Evolutionary conservation across 2,797 vertebrate species (phyloP).

Genomic region (Spinibarbus caldwelli): DNA sequence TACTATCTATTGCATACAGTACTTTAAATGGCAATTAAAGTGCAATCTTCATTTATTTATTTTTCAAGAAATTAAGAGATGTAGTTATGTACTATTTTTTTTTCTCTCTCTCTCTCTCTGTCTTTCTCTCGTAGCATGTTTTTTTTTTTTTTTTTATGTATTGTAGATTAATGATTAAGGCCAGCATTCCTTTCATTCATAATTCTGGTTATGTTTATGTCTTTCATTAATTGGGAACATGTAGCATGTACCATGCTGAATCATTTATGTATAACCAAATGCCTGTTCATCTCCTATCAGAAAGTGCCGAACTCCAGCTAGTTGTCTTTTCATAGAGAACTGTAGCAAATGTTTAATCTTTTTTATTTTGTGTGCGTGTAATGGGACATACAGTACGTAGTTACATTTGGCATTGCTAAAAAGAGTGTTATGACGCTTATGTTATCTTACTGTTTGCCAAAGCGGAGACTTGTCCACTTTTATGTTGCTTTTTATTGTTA

Average conservation of each 20-base stretch:
- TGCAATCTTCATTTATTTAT: conserved; percentile 99
- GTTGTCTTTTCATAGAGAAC: conserved; percentile 88
- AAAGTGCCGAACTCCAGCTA: conserved; percentile 83
- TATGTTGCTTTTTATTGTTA: conserved; percentile 58
- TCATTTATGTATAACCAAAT: conserved; percentile 91
- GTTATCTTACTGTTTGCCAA: conserved; percentile 85
- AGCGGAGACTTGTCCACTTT: conserved; percentile 81
- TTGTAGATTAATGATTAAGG: conserved; percentile 91
- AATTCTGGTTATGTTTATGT: conserved; percentile 70
- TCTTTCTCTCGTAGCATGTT: conserved; percentile 88
- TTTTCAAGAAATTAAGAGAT: conserved; percentile 93
- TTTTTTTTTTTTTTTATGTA: conserved; percentile 84
- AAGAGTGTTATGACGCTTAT: conserved; percentile 86
- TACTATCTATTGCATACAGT: conserved; percentile 99
- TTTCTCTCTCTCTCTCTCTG: not conserved
- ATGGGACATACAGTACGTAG: conserved; percentile 78
- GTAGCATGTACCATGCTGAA: conserved; percentile 87
- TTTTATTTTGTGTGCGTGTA: conserved; percentile 77
- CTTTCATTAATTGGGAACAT: conserved; percentile 86
- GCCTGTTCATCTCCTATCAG: conserved; percentile 82
- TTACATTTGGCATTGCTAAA: conserved; percentile 85
- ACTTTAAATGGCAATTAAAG: conserved; percentile 99
- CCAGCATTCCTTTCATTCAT: conserved; percentile 93
- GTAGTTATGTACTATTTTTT: conserved; percentile 96
- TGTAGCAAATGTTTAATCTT: conserved; percentile 87